Base-by-base conservation (phyloP, 2,113 vertebrate species). In the Chaetodon trifascialis region DNA sequence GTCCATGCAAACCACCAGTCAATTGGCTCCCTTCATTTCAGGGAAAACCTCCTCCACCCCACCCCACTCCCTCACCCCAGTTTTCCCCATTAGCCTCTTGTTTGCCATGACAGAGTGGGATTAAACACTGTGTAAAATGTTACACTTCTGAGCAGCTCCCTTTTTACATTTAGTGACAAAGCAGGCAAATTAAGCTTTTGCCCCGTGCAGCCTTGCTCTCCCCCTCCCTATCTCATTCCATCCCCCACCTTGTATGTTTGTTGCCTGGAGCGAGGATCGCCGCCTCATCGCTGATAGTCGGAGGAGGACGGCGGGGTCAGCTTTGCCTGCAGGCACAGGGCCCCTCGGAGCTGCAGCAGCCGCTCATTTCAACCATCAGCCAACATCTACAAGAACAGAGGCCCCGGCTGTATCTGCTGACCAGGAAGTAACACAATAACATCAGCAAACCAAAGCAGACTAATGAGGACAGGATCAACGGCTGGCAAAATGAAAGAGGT, bases 111-210 rank as follows among this genome's bases (percentile, higher is more conserved):
- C 89, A 90, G 84, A 88, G 80, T 79, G 73, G 90, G 89, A 91
- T 95, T 94, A 92, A 94, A 90, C 82, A 84, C 91, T 78, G 76
- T 83, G 86, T 87, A 89, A 90, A 89, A 89, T 79, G 83, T 81
- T 91, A 78, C 86, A 90, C 77, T 90, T 73, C 75, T 78, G 76
- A 89, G 82, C 81, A 86, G 80, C 78, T 85, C 80, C 86, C 82
- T 55, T 81, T 87, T 87, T 79, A 84, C 74, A 91, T 90, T 88
- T 87, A 56, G 77, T 82, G 81, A 90, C 88, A 93, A 92, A 94
- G 93, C 86, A 87, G 84, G 10, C 89, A 91, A 94, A 93, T 94
- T 80, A 94, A 92, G 89, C 88, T 84, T 90, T 91, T 92, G 84
- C 86, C 91, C 89, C 82, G 49, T 82, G 87, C 71, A 76, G 81